These are phyloP conservation scores for Dendropsophus ebraccatus DNA, from an alignment of 2,113 vertebrate species.

Conservation along the genomic window DNA sequence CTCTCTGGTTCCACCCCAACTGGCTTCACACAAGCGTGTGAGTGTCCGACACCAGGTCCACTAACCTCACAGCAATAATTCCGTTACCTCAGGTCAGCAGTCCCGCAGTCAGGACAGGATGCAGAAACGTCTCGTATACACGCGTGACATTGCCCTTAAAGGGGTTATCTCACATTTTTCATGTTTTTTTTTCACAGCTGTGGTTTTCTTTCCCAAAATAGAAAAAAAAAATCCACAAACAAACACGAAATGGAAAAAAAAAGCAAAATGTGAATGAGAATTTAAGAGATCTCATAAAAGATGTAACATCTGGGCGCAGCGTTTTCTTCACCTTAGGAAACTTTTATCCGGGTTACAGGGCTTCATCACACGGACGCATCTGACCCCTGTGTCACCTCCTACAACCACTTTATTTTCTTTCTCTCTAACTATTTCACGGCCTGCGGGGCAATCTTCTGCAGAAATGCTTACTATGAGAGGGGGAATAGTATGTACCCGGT, in stretches of 20 bases:
- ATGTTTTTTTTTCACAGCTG: neutral
- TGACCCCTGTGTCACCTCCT: neutral
- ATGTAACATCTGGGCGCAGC: neutral
- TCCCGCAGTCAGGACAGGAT: no score
- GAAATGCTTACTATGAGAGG: neutral
- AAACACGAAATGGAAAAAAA: no score
- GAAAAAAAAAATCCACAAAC: neutral
- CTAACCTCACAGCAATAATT: no score
- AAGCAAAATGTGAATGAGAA: neutral
- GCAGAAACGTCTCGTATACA: no score
- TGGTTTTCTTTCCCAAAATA: no score
- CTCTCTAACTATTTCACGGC: neutral
- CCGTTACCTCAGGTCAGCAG: no score
- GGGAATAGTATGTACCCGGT: constrained; percentile 25
- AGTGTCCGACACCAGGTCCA: no score
- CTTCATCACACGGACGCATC: neutral
- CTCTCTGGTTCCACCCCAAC: no score
- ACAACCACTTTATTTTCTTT: neutral
- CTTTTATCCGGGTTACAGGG: neutral
- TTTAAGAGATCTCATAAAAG: neutral
- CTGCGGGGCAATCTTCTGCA: neutral
- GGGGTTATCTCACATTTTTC: no score
- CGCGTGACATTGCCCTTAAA: no score
- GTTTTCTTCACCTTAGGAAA: neutral
- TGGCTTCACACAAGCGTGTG: no score